A percentile compares a stretch with the other conserved stretches of the same genome.
Evolutionary conservation across 1,140 invertebrate species (phyloP).

Genomic region (Pygmarrhopalites habei): DNA sequence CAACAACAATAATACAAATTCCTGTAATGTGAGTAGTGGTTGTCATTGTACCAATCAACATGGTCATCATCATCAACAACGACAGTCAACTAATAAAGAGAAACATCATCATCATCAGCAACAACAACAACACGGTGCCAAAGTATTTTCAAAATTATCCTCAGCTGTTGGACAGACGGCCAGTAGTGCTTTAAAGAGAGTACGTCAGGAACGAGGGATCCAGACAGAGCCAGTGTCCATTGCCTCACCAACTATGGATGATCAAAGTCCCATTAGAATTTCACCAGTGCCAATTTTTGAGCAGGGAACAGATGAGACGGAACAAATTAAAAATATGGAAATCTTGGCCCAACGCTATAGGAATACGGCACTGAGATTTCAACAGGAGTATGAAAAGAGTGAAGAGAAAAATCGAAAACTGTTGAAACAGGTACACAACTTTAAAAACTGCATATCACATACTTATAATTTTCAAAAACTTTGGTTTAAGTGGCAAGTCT

Average conservation of each 20-base stretch:
- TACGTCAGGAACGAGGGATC: slow-evolving; percentile 24
- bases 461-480: too few species aligned
- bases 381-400: slow-evolving; percentile 31
- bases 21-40: not conserved
- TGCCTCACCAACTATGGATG: not conserved
- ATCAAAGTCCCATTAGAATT: not conserved
- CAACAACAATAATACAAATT: slow-evolving; percentile 4
- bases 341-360: slow-evolving; percentile 18
- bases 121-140: slow-evolving; percentile 23
- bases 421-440: slow-evolving; percentile 60
- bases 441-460: too few species aligned
- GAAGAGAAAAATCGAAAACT: slow-evolving; percentile 43
- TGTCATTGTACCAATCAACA: not conserved
- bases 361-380: slow-evolving; percentile 21
- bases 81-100: not conserved
- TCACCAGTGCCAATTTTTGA: slow-evolving; percentile 9
- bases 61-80: not conserved
- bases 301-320: slow-evolving; percentile 8
- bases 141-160: slow-evolving; percentile 36
- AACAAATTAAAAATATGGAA: slow-evolving; percentile 28
- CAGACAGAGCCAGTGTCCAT: slow-evolving; percentile 22
- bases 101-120: too few species aligned
- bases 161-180: slow-evolving; percentile 33
- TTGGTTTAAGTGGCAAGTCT: too few species aligned
- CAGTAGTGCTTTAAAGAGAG: slow-evolving; percentile 31